Evolutionary conservation across 1,140 invertebrate genomes (phyloP), one percentile per base, ranked within the genome.

Genomic region (Saccostrea glomerata): DNA sequence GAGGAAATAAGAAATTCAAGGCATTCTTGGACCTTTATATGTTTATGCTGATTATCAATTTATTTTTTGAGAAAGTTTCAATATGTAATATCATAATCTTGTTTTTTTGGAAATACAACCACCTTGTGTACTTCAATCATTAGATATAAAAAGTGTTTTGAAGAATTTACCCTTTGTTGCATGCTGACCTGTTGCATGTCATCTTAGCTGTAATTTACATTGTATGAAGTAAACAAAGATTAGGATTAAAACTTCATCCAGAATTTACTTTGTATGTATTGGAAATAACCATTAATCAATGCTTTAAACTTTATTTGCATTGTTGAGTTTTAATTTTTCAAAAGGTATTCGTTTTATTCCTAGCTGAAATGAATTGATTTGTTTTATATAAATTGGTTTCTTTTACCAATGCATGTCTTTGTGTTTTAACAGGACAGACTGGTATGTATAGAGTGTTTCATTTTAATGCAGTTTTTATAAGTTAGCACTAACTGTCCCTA

Each of bases 401-500:
- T 20, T 63, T 63, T 63, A 30, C 15, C 70, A 77, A 25, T 13
- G 70, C 70, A 77, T 77, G 70, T 77, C 70, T 77, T 77, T 77
- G 30, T 77, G 70, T 77, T 77, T 77, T 77, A 25, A 77, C 70
- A 77, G 70, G 70, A 77, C 25, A 23, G 25, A 30, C 23, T 77
- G 70, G 70, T 77, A 77, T 77, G 70, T 77, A 77, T 77, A 77
- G 70, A 25, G 70, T 77, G 70, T 77, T 77, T 47, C 47, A 47
- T 47, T 47, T 47, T 36, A 30, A 30, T 30, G 25, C 70, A 77
- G 70, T 77, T 77, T 73, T 30, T 13, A 30, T 77, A 25, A 36
- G 70, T 25, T 77, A 77, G 70, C 70, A 77, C 70, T 77, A 77
- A 77, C 30, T 77, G 70, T 77, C 25, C 70, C 70, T 30, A 25